Evolutionary conservation across 2,888 invertebrate genomes (phyloP), one percentile per base, ranked within the genome.

Genomic region (Yponomeuta plumbellus): DNA sequence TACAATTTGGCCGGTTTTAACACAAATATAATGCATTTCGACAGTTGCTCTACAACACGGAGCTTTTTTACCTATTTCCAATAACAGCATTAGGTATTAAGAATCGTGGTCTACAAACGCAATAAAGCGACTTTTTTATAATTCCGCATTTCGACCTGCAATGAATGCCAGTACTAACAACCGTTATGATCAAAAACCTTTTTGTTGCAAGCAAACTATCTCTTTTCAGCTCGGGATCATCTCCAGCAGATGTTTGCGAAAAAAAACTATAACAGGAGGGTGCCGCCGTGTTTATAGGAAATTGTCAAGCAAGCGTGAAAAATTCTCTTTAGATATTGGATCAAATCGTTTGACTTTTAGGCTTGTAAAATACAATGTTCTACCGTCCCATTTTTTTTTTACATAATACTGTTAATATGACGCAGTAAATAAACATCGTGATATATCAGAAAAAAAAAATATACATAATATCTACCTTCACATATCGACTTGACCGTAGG

Each of bases 281-380:
- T 52, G 3, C 44, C 44, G 44, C 10, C 2, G 10, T 8, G 44
- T 44, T 44, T 13, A 44, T 13, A 44, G 11, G 13, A 44, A 44
- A 52, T 52, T 52, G 44, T 52, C 44, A 52, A 52, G 44, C 44
- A 17, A 52, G 44, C 44, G 44, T 52, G 44, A 52, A 52, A 52
- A 52, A 52, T 52, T 52, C 44, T 13, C 44, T 52, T 52, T 52
- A 4, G 44, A 52, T 17, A 52, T 52, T 17, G 44, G 44, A 17
- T 52, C 44, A 52, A 52, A 52, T 52, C 17, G 17, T 52, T 52
- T 52, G 44, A 52, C 44, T 52, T 52, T 11, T 17, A 17, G 44
- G 44, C 13, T 6, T 13, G 10, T 44, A 8, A 13, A 2, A 11
- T 44, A 26, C 5, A 26, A 26, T 26, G 1, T 26, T 26, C 26